Conservation (phyloP, 2,797 vertebrate genomes). For the Australoheros facetus region DNA sequence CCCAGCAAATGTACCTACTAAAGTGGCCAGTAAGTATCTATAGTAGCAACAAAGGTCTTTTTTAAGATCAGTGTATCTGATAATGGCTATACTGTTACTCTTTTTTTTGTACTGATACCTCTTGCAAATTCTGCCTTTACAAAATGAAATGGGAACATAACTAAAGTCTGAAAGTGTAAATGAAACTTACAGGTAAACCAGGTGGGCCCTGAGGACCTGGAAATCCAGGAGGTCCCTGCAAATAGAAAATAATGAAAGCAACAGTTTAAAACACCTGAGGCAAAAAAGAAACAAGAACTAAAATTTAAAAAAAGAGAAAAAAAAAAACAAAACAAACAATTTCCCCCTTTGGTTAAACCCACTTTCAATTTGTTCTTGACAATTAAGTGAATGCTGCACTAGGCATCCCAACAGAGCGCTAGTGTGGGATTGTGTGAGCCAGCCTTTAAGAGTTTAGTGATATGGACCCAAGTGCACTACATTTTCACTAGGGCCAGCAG, state of each 20-base stretch:
- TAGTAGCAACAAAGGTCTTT: no score
- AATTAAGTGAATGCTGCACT: background rate
- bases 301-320: background rate
- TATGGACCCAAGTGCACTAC: background rate
- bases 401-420: background rate
- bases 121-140: background rate
- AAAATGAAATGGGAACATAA: background rate
- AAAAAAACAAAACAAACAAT: background rate
- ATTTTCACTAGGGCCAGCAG: slow-evolving; percentile 44
- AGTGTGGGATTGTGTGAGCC: background rate
- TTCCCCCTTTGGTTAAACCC: slow-evolving; percentile 4
- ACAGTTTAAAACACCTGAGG: slow-evolving; percentile 12
- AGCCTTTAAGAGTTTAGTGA: background rate
- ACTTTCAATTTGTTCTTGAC: background rate
- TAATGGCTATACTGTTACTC: no score
- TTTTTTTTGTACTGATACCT: no score
- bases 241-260: slow-evolving; percentile 22
- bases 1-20: no score
- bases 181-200: slow-evolving; percentile 67
- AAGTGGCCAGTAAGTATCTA: no score
- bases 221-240: slow-evolving; percentile 77
- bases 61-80: no score
- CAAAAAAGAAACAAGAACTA: background rate
- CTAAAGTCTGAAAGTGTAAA: background rate
- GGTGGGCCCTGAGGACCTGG: slow-evolving; percentile 70